Conservation (phyloP, 2,113 vertebrate species). For the Phylloscopus whistleri region DNA sequence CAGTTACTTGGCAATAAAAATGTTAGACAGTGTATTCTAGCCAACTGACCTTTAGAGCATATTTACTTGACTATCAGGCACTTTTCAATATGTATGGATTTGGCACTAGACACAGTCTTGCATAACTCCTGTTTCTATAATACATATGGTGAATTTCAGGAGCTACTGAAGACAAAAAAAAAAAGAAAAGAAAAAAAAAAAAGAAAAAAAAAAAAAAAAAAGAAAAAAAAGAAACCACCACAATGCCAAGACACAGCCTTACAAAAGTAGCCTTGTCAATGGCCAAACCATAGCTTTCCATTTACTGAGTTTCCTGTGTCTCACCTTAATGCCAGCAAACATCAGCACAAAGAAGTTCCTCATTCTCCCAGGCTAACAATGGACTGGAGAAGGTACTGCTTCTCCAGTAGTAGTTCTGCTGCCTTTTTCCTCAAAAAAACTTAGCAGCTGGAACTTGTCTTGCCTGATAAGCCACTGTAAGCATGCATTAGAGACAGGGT, state of each 20-base stretch:
- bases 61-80: neutral
- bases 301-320: neutral
- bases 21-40: neutral
- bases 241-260: neutral
- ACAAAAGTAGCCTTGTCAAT: neutral
- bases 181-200: no score
- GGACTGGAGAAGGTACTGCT: neutral
- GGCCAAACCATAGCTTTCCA: neutral
- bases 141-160: neutral
- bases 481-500: neutral
- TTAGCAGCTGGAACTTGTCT: neutral
- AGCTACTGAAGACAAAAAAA: neutral
- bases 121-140: neutral
- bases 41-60: conserved; percentile 42
- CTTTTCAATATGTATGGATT: neutral
- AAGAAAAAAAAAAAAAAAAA: no score
- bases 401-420: neutral
- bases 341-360: neutral
- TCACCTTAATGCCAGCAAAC: neutral
- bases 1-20: neutral
- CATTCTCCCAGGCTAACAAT: neutral
- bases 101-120: neutral
- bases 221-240: no score
- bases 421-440: neutral
- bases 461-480: neutral